Base-by-base conservation (phyloP, 1,140 invertebrate species). In the Diuraphis noxia region DNA sequence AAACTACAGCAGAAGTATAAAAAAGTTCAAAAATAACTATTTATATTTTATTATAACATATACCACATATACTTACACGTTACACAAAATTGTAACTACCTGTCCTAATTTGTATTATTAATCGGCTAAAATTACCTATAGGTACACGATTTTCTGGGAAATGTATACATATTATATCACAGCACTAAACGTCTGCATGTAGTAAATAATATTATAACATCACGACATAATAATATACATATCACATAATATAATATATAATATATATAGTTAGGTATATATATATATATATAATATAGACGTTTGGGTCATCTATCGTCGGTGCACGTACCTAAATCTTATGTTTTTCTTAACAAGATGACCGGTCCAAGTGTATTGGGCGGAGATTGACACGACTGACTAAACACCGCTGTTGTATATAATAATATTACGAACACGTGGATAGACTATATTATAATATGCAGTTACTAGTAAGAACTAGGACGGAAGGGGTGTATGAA, bases 331-430 rank as follows among this genome's bases (percentile, higher is more conserved):
- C n/a, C 40, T 43, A 84, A 84, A 43, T 30, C 25, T 84, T 41
- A n/a, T 84, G 25, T 34, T 85, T 49, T 49, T 49, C 34, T 49
- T 49, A 49, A 86, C 84, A 21, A 86, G 41, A 46, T n/a, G 36
- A 81, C 36, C 82, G 13, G 30, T 34, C 36, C 41, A n/a, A 49
- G n/a, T n/a, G 19, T 34, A 19, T 46, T 86, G 84, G 84, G 84
- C 43, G 84, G 84, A 86, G 30, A 49, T 86, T n/a, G 41, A 86
- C 84, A 86, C 84, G 84, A 86, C n/a, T 34, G 43, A 34, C n/a
- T 23, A 36, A 49, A 86, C 41, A 86, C n/a, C 41, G 36, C 81
- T 7, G 81, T 41, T 81, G 36, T 81, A 36, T 17, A n/a, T 77
- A 19, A 77, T 38, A 63, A 72, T 72, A 72, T n/a, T 72, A 72